Conservation (phyloP, 2,797 vertebrate species). For the Alosa sapidissima region DNA sequence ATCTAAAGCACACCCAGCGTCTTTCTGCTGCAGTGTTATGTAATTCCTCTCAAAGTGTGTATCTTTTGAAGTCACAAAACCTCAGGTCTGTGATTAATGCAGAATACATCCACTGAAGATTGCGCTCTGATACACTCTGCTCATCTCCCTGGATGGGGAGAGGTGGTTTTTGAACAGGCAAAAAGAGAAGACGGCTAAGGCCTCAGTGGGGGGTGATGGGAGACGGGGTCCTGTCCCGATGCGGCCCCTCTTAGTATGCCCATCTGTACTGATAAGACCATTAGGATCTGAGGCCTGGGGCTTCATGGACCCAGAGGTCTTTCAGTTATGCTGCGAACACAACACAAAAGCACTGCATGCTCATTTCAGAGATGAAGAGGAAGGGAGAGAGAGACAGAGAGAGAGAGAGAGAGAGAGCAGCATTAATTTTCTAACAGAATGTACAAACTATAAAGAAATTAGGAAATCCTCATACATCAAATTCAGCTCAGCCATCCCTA, state of each 20-base stretch:
- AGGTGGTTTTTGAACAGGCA: background rate
- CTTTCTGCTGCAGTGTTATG: conserved; percentile 18
- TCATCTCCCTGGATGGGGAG: background rate
- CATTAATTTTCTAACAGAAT: no score
- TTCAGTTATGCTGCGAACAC: background rate
- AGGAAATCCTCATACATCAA: no score
- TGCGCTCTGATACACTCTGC: background rate
- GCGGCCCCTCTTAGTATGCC: background rate
- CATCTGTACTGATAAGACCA: conserved; percentile 9
- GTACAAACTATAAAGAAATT: no score
- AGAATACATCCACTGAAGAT: background rate
- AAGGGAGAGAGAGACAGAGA: background rate
- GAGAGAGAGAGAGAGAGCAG: background rate
- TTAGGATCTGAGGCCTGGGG: background rate
- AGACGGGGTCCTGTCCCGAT: background rate
- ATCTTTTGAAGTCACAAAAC: conserved; percentile 24
- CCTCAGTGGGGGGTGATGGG: background rate
- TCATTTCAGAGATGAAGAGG: background rate
- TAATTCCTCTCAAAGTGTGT: conserved; percentile 7
- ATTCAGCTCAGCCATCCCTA: no score
- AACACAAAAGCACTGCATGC: background rate
- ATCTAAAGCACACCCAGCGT: background rate
- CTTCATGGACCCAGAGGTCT: background rate
- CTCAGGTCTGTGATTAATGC: conserved; percentile 15
- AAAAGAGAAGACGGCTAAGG: background rate